Evolutionary conservation across 2,113 vertebrate genomes (phyloP), one percentile per base, ranked within the genome.

Genomic region (Tetrao urogallus): DNA sequence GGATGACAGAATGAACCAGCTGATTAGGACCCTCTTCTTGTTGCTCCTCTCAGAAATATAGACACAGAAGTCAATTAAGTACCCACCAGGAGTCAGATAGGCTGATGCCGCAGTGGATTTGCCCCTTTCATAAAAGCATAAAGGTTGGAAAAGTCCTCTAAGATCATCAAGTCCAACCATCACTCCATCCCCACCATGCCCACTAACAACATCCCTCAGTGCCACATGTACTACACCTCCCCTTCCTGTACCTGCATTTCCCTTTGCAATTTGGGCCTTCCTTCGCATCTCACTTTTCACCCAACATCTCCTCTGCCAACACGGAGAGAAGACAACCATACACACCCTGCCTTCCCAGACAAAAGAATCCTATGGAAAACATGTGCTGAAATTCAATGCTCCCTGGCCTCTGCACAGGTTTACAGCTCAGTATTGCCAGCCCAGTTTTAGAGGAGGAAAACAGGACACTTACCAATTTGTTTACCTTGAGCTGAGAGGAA

Each of bases 401-500:
- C 36, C 34, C 57, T 45, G 15, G 34, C 40, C 30, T 61, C 57
- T 82, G 42, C 24, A 10, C 2, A 58, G 19, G 28, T 56, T 56
- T 88, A 21, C 61, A 84, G 42, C 45, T 28, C 45, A 75, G 32
- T 21, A 77, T 42, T 25, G 77, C 8, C 12, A 89, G 48, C 7
- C 60, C 14, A 57, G 34, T 27, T 82, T 52, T 40, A 76, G 57
- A 83, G 57, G 8, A 86, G 5, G 13, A 69, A 82, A 76, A 58
- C 36, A 75, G 27, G 32, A 30, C 60, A 71, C 98, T 95, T 78
- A 99, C 99, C 98, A 99, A 89, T 91, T 99, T 99, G 94, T 99
- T 99, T 89, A 99, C 99, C 79, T 98, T 97, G 64, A 98, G 98
- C 43, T 99, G 98, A 61, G 98, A 99, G 2, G 98, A 99, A 82